phyloP scores from a whole-genome alignment of 2,113 vertebrate species.

The Thunnus maccoyii region DNA sequence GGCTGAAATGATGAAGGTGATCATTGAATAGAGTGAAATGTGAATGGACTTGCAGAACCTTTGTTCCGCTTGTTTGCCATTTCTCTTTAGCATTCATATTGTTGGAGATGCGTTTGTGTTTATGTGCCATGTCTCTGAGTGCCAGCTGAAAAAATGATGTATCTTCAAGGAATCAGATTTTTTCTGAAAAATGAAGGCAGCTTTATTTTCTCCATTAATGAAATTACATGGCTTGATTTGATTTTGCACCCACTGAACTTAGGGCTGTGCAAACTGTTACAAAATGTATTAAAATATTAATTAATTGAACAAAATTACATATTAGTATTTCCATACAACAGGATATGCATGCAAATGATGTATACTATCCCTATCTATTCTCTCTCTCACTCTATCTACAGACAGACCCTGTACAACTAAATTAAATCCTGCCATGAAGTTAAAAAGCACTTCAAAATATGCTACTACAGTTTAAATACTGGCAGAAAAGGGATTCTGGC shows the following conservation, averaged over 20 bases:
- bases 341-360: too few relatives aligned
- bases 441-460: too few relatives aligned
- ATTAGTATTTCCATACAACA: too few relatives aligned
- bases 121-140: not conserved
- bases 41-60: constrained; percentile 1
- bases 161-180: constrained; percentile 1
- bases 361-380: too few relatives aligned
- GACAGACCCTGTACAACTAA: too few relatives aligned
- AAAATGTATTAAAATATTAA: too few relatives aligned
- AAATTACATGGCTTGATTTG: not conserved
- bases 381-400: too few relatives aligned
- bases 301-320: too few relatives aligned
- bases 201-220: not conserved
- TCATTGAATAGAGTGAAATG: constrained; percentile 4
- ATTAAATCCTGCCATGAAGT: too few relatives aligned
- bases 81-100: not conserved
- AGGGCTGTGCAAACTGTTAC: too few relatives aligned
- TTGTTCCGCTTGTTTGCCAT: not conserved
- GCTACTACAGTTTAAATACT: too few relatives aligned
- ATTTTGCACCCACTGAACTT: not conserved
- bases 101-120: not conserved
- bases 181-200: not conserved
- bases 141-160: not conserved
- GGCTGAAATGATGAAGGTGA: constrained; percentile 17
- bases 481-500: too few relatives aligned